phyloP scores from a whole-genome alignment of 2,888 invertebrate species.

The Cyrtodaria siliqua region DNA sequence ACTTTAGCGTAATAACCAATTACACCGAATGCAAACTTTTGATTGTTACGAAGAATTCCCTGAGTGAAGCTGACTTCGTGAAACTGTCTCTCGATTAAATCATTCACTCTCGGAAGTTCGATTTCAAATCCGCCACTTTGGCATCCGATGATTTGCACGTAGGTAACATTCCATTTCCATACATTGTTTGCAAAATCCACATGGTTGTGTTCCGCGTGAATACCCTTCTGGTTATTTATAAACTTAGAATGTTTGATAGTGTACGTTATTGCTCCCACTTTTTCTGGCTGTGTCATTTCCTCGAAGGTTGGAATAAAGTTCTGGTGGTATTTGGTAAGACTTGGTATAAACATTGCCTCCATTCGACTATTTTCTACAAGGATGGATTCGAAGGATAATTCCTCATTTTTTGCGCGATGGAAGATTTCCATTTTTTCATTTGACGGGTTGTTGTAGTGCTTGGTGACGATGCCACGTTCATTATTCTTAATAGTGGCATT shows the following conservation, averaged over 20 bases:
- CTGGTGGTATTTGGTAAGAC: conserved; percentile 84
- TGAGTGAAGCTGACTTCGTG: conserved; percentile 95
- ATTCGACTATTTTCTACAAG: conserved; percentile 73
- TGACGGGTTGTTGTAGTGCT: conserved; percentile 85
- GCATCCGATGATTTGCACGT: conserved; percentile 95
- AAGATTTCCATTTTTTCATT: conserved; percentile 84
- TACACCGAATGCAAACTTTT: conserved; percentile 93
- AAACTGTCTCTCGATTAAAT: conserved; percentile 71
- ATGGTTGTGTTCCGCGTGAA: conserved; percentile 95
- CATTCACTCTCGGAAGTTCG: conserved; percentile 93
- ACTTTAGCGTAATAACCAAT: conserved; percentile 97
- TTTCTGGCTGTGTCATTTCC: conserved; percentile 89
- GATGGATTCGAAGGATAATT: conserved; percentile 75
- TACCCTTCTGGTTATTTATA: conserved; percentile 93
- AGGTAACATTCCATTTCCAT: conserved; percentile 96
- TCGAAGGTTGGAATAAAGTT: conserved; percentile 84
- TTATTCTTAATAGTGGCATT: conserved; percentile 78
- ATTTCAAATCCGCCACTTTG: conserved; percentile 95
- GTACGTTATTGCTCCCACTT: conserved; percentile 90
- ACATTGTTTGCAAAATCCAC: conserved; percentile 98
- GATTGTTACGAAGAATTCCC: conserved; percentile 95
- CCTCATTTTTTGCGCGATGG: conserved; percentile 81
- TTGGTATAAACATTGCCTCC: conserved; percentile 84
- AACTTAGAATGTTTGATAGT: conserved; percentile 95
- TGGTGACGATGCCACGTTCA: conserved; percentile 81